These are phyloP conservation scores for Chromobotia macracanthus DNA, from an alignment of 2,797 vertebrate species.

Conservation along the genomic window DNA sequence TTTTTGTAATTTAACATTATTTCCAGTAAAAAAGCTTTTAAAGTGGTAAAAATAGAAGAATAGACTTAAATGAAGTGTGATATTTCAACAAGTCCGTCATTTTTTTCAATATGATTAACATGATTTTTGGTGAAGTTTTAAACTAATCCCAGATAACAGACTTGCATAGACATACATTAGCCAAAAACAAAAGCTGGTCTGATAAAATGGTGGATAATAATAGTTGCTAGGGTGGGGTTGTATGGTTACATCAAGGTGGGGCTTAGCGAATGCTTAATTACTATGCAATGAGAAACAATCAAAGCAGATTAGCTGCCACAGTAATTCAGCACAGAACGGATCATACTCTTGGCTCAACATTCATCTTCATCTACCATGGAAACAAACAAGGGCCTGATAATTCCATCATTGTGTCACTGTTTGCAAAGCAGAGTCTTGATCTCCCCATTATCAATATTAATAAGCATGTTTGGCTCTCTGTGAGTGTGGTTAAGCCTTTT, in stretches of 20 bases:
- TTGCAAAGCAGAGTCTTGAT: conserved; percentile 16
- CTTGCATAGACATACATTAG: too few species aligned
- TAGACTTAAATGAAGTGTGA: too few species aligned
- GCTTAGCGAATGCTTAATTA: background rate
- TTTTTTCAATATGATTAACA: too few species aligned
- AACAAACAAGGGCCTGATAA: conserved; percentile 40
- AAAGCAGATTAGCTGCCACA: conserved; percentile 13
- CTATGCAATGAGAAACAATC: background rate
- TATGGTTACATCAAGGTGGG: background rate
- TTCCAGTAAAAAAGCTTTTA: too few species aligned
- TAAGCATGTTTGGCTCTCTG: conserved; percentile 52
- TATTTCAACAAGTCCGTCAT: too few species aligned
- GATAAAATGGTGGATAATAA: background rate
- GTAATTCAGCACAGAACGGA: conserved; percentile 26
- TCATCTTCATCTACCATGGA: conserved; percentile 11
- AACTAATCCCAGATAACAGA: too few species aligned
- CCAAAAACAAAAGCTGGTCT: background rate
- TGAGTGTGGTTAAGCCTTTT: conserved; percentile 46
- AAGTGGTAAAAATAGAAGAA: too few species aligned
- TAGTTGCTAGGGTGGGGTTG: background rate
- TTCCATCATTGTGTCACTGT: conserved; percentile 31
- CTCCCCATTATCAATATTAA: conserved; percentile 46
- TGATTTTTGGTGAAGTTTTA: too few species aligned
- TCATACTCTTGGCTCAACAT: conserved; percentile 2
- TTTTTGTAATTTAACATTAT: too few species aligned